Base-by-base conservation (phyloP, 2,113 vertebrate species). In the Mustela lutreola region DNA sequence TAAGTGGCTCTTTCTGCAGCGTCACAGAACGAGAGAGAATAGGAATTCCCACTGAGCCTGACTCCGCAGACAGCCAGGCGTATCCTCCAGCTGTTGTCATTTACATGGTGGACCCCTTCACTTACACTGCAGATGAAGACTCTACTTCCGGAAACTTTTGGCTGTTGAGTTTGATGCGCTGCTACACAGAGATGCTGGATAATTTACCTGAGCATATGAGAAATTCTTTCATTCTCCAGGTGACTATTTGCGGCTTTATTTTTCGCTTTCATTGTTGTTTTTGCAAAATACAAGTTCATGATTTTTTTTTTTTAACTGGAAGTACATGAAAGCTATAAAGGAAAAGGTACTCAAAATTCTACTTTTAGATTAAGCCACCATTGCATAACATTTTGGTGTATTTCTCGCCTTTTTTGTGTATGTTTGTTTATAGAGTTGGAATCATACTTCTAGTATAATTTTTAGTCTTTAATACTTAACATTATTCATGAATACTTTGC, bases 81-180 rank as follows among this genome's bases (percentile, higher is more conserved):
- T 99, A 99, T 73, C 99, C 99, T 21, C 99, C 99, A 0, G 99
- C 99, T 2, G 99, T 99, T 0, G 99, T 99, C 96, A 99, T 99
- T 97, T 99, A 99, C 98, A 99, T 99, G 98, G 99, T 99, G 98
- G 99, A 99, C 62, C 99, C 99, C 24, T 99, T 99, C 95, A 99
- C 99, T 8, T 99, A 99, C 97, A 99, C 99, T 1, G 98, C 98
- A 0, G 99, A 99, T 2, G 99, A 99, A 10, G 99, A 99, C 81
- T 99, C 99, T 60, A 99, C 99, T 94, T 98, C 99, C 0, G 98
- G 99, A 62, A 99, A 99, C 98, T 99, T 99, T 45, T 99, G 99
- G 99, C 98, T 99, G 26, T 98, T 99, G 53, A 99, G 99, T 90
- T 98, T 99, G 93, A 99, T 99, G 97, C 99, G 99, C 97, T 99